Evolutionary conservation across 2,113 vertebrate species (phyloP), one percentile per base, ranked within the genome.

Genomic region (Oophaga pumilio): DNA sequence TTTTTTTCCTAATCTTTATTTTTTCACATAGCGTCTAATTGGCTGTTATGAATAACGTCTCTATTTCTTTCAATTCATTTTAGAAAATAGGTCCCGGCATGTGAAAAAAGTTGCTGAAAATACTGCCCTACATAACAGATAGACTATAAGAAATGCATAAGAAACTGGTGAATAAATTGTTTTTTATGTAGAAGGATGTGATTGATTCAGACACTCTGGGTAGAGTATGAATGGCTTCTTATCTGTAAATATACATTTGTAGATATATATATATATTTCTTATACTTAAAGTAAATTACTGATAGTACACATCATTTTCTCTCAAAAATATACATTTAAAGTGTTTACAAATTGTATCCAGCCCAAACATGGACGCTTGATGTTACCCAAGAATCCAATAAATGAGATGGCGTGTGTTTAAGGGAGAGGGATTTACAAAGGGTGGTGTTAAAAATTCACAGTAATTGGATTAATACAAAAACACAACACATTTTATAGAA

Each of bases 401-500:
- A 90, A 89, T 92, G 92, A 91, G 88, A 91, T 91, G 90, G 87
- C 93, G 91, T 90, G 90, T 88, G 88, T 92, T 93, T 91, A 90
- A 92, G 78, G 69, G 84, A 87, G 92, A 91, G 92, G 90, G 87
- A 92, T 91, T 92, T 92, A 94, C 93, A 91, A 91, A 90, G 92
- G 88, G 59, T 66, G 77, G 90, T 0, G 49, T 43, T 89, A 94
- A 92, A 43, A 94, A 95, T 96, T 96, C 96, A 96, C 96, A 96
- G 96, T 96, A 95, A 94, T 81, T 93, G 93, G 93, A 94, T 93
- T 94, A 92, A 91, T 92, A 94, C 93, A 94, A 90, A 92, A 92
- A 93, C 93, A 94, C 93, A 91, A 93, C 94, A 91, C 93, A 94
- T 93, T 93, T 92, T 93, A 92, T 92, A 94, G 60, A 94, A 94